These are phyloP conservation scores for Melanotaenia trifasciata DNA, from an alignment of 2,797 vertebrate genomes.

Conservation along the genomic window DNA sequence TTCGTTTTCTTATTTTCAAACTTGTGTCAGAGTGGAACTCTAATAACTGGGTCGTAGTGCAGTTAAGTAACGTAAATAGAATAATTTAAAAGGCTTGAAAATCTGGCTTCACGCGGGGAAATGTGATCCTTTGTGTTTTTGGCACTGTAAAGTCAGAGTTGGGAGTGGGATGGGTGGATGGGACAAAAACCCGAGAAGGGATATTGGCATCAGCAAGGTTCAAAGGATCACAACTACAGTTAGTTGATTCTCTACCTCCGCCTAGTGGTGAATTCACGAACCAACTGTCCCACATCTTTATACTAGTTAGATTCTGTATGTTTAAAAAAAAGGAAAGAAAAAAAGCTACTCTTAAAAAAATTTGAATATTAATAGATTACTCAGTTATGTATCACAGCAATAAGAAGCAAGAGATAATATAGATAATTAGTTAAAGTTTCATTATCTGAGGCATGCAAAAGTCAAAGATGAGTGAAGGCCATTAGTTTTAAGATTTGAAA, in stretches of 20 bases:
- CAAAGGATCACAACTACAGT: constrained; percentile 58
- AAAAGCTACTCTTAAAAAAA: not conserved
- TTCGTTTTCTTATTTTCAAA: not conserved
- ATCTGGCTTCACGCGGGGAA: not conserved
- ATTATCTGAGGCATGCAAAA: not conserved
- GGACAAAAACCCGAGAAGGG: constrained; percentile 61
- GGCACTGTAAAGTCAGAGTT: constrained; percentile 63
- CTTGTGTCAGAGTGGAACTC: constrained; percentile 42
- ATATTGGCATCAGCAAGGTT: constrained; percentile 65
- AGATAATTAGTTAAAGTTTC: not conserved
- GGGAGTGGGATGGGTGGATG: constrained; percentile 72
- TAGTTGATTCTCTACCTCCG: constrained; percentile 58
- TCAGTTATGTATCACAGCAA: not conserved
- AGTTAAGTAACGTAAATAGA: not conserved
- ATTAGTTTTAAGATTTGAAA: not conserved
- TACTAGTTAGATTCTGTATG: too few species aligned
- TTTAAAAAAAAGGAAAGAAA: too few species aligned
- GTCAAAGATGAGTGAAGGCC: not conserved
- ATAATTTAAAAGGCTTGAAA: not conserved
- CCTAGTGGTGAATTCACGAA: constrained; percentile 58
- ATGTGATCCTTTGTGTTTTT: constrained; percentile 71
- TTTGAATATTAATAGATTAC: not conserved
- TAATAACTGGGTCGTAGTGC: constrained; percentile 40
- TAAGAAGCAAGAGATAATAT: not conserved
- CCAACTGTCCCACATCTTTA: not conserved